Evolutionary conservation across 2,888 invertebrate genomes (phyloP), one percentile per base, ranked within the genome.

Genomic region (Eristalinus aeneus): DNA sequence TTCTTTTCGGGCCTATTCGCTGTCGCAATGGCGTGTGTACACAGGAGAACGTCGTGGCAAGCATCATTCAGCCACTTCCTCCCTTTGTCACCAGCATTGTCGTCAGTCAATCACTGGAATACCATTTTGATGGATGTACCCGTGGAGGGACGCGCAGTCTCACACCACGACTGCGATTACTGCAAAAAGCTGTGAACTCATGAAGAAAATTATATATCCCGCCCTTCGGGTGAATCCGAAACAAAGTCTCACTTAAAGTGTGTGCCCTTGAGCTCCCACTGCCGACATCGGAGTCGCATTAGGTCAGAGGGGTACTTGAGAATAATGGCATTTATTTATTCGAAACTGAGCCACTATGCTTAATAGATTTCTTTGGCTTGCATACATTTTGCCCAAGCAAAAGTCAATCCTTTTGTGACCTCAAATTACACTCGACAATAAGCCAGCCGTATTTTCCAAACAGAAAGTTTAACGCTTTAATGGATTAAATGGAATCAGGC

Each of bases 351-450:
- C 27, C 61, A 2, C 31, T 22, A 60, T 56, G 16, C 31, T 54
- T 63, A 61, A 63, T 54, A 68, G 69, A 63, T 73, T 58, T 34
- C 32, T 8, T 11, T 31, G 31, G 56, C n/a, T 32, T 61, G 34
- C 53, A 54, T 67, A 61, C 32, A 72, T 67, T 74, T 80, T 39
- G 23, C 22, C 27, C 58, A 58, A 36, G 63, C 31, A 67, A 46
- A 65, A 82, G 69, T 27, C 65, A 86, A 77, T 82, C 77, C 86
- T 74, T 82, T 82, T 77, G 73, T 71, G 82, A 82, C 86, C 82
- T 82, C 77, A 86, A 78, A 86, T 86, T 82, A 86, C 77, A 82
- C 74, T 86, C 71, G 74, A 78, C 77, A 86, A 78, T 82, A 86
- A 81, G 74, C 86, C 86, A 77, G 77, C 46, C 69, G 74, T 78